Conservation (phyloP, 2,113 vertebrate genomes). For the Cynocephalus volans region DNA sequence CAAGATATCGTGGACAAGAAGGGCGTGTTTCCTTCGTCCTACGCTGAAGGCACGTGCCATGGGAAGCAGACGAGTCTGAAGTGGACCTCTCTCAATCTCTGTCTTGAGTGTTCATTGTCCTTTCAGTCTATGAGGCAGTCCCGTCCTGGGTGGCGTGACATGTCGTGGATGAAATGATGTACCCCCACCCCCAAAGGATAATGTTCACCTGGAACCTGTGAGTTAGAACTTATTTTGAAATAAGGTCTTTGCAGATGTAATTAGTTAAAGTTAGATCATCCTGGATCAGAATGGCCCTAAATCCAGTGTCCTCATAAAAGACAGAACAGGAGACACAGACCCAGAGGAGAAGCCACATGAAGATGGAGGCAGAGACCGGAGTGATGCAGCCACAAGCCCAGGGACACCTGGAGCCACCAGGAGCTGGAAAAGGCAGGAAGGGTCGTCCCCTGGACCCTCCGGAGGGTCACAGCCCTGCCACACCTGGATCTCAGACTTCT, state of each 20-base stretch:
- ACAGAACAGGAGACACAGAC: not conserved
- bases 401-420: not conserved
- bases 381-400: not conserved
- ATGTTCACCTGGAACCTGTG: not conserved
- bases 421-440: not conserved
- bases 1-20: too few species aligned
- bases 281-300: not conserved
- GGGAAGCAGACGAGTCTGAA: too few species aligned
- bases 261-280: fast-evolving
- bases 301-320: not conserved
- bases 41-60: too few species aligned
- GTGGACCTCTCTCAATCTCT: too few species aligned
- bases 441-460: not conserved
- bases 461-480: too few species aligned
- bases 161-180: not conserved
- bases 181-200: not conserved
- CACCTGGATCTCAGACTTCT: too few species aligned
- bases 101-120: too few species aligned
- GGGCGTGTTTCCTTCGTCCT: too few species aligned
- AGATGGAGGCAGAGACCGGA: too few species aligned
- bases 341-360: too few species aligned
- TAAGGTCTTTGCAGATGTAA: not conserved
- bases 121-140: too few species aligned
- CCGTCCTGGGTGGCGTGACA: too few species aligned
- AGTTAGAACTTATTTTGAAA: fast-evolving